phyloP scores from a whole-genome alignment of 2,888 invertebrate genomes.

The Chaitophorus viminalis region DNA sequence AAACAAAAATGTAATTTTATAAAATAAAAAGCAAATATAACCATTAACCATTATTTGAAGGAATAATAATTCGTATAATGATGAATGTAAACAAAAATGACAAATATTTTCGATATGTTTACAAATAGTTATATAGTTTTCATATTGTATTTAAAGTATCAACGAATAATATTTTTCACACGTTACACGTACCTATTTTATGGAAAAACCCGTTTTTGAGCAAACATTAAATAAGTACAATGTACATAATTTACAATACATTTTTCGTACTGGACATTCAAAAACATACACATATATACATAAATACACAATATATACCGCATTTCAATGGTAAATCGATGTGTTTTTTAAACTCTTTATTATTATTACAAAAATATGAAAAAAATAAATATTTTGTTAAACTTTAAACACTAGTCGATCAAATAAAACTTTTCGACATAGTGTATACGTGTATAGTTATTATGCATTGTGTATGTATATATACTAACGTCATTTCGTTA shows the following conservation, averaged over 20 bases:
- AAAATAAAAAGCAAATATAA: too few relatives aligned
- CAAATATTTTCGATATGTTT: neutral
- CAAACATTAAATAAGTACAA: neutral
- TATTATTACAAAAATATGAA: neutral
- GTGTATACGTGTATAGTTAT: neutral
- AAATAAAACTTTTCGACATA: neutral
- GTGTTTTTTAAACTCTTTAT: neutral
- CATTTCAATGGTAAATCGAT: neutral
- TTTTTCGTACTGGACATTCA: neutral
- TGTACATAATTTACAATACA: neutral
- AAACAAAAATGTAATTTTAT: too few relatives aligned
- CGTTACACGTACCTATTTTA: neutral
- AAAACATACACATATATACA: neutral
- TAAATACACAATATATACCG: too few relatives aligned
- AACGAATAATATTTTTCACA: neutral
- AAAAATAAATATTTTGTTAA: neutral
- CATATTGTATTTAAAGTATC: neutral
- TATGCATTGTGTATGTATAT: neutral
- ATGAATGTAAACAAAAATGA: neutral
- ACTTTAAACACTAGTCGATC: neutral
- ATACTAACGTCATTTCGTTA: neutral
- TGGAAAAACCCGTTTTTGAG: neutral
- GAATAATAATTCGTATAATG: too few relatives aligned
- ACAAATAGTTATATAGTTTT: neutral
- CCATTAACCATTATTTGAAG: too few relatives aligned